Evolutionary conservation across 2,113 vertebrate species (phyloP).

Genomic region (Phaethornis superciliosus): DNA sequence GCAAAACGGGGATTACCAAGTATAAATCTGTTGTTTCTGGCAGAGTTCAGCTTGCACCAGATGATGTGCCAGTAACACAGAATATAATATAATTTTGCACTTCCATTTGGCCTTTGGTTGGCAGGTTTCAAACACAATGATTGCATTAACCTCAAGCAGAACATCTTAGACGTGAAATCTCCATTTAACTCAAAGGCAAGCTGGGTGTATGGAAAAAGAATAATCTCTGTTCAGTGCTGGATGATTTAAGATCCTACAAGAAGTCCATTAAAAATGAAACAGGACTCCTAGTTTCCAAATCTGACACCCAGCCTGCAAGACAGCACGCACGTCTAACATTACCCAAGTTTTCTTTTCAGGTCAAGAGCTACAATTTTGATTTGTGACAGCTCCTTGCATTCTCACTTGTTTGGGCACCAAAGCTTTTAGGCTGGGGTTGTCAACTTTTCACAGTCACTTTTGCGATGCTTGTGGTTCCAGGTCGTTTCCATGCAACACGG

Average conservation of each 20-base stretch:
- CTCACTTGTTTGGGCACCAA: background rate
- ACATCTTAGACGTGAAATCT: background rate
- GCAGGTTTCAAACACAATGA: constrained; percentile 16
- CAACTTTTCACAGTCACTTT: background rate
- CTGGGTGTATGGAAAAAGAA: background rate
- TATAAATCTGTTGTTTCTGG: constrained; percentile 10
- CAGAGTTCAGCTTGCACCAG: constrained; percentile 18
- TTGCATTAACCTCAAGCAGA: background rate
- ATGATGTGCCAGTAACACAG: background rate
- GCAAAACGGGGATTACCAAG: constrained; percentile 9
- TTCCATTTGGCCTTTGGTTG: background rate
- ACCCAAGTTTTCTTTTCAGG: background rate
- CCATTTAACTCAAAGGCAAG: background rate
- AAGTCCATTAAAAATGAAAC: background rate
- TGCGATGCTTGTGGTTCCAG: background rate
- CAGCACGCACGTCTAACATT: background rate
- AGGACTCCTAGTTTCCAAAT: background rate
- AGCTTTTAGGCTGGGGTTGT: background rate
- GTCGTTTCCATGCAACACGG: background rate
- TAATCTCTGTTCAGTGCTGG: background rate
- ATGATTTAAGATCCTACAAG: background rate
- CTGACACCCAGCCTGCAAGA: background rate
- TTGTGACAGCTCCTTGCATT: background rate
- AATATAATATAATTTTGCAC: background rate
- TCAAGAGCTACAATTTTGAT: background rate